A percentile compares a stretch with the other conserved stretches of the same genome.
These are phyloP conservation scores for Champsocephalus gunnari DNA, from an alignment of 2,797 vertebrate genomes.

Conservation along the genomic window DNA sequence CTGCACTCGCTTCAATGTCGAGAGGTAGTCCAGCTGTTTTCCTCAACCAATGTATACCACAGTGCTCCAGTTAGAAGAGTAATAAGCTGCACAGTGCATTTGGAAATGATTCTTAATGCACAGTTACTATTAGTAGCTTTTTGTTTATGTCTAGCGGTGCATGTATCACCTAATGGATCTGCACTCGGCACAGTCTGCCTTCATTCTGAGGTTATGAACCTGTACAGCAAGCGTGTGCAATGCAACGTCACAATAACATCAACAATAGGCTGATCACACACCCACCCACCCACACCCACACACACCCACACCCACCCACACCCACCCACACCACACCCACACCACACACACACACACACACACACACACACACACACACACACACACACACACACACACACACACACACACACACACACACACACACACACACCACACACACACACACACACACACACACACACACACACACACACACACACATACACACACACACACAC, in stretches of 20 bases:
- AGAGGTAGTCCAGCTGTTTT: slow-evolving; percentile 56
- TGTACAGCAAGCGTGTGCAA: slow-evolving; percentile 4
- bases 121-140: slow-evolving; percentile 55
- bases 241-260: no score
- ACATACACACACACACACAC: slow-evolving; percentile 5
- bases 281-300: slow-evolving; percentile 9
- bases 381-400: slow-evolving; percentile 12
- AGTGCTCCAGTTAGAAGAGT: slow-evolving; percentile 39
- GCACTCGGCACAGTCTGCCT: not conserved
- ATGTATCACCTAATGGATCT: slow-evolving; percentile 33
- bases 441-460: not conserved
- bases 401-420: no score
- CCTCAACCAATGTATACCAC: slow-evolving; percentile 64
- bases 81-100: slow-evolving; percentile 48
- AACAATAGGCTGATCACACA: not conserved
- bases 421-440: slow-evolving; percentile 26
- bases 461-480: slow-evolving; percentile 22
- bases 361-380: slow-evolving; percentile 24
- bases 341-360: not conserved
- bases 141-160: slow-evolving; percentile 39
- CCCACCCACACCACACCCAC: slow-evolving; percentile 25
- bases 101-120: slow-evolving; percentile 61
- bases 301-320: not conserved
- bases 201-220: slow-evolving; percentile 44
- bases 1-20: slow-evolving; percentile 58